Evolutionary conservation across 1,140 invertebrate species (phyloP).

Genomic region (Drosophila parabipectinata): DNA sequence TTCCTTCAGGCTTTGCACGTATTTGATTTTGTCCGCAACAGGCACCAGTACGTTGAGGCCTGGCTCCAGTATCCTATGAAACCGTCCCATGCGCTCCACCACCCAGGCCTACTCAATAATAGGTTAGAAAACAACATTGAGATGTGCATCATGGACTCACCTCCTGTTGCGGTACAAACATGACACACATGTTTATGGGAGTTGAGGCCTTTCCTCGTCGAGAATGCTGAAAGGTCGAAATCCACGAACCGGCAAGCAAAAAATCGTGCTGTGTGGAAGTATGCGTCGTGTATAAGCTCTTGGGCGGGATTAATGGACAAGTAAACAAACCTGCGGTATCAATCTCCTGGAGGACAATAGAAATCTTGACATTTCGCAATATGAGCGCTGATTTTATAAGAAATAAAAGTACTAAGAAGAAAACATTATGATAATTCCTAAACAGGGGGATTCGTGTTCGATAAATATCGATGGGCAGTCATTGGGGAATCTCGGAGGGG

Average conservation of each 20-base stretch:
- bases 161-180: conserved; percentile 99
- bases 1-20: conserved; percentile 99
- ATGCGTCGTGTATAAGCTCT: neutral
- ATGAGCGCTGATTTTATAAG: conserved; percentile 36
- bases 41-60: conserved; percentile 97
- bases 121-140: neutral
- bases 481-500: conserved; percentile 6
- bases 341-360: conserved; percentile 59
- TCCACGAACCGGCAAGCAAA: conserved; percentile 59
- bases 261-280: conserved; percentile 57
- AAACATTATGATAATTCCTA: conserved; percentile 41
- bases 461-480: conserved; percentile 20
- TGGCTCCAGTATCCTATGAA: conserved; percentile 95
- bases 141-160: conserved; percentile 85
- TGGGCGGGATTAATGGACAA: neutral
- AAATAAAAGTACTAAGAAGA: conserved; percentile 29
- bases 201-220: conserved; percentile 86
- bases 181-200: conserved; percentile 95
- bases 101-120: conserved; percentile 92
- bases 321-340: conserved; percentile 55
- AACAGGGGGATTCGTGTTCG: conserved; percentile 35
- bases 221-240: conserved; percentile 44
- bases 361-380: conserved; percentile 66
- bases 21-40: conserved; percentile 96
- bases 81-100: conserved; percentile 99